Conservation (phyloP, 2,888 invertebrate species). For the Agapostemon virescens region DNA sequence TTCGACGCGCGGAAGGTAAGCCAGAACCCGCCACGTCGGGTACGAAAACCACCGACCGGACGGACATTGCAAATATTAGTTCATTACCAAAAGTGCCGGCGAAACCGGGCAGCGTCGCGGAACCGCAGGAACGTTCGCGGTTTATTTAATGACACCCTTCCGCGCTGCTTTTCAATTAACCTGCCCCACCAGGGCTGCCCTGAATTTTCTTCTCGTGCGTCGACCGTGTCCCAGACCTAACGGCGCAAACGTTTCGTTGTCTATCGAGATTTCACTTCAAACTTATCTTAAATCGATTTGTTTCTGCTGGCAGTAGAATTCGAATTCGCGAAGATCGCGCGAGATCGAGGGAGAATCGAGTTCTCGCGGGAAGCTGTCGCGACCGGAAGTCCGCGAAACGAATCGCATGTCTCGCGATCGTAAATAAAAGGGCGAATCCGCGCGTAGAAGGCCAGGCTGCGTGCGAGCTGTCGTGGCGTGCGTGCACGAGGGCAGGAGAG, state of each 20-base stretch:
- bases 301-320: too few species aligned
- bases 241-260: background rate
- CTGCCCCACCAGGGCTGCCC: slow-evolving; percentile 9
- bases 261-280: background rate
- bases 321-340: too few species aligned
- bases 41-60: slow-evolving; percentile 53
- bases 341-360: background rate
- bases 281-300: too few species aligned
- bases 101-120: slow-evolving; percentile 58
- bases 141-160: slow-evolving; percentile 73
- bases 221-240: background rate
- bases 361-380: background rate
- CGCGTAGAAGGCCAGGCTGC: slow-evolving; percentile 28
- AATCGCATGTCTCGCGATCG: slow-evolving; percentile 72
- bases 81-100: slow-evolving; percentile 80
- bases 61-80: slow-evolving; percentile 80
- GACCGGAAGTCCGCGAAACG: slow-evolving; percentile 42
- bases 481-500: slow-evolving; percentile 44
- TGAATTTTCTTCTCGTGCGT: background rate
- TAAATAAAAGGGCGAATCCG: slow-evolving; percentile 67
- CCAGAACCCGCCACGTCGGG: slow-evolving; percentile 25
- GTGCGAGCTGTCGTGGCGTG: slow-evolving; percentile 46
- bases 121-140: slow-evolving; percentile 69
- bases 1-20: slow-evolving; percentile 48
- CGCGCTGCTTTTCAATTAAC: slow-evolving; percentile 71